Conservation (phyloP, 2,888 invertebrate species). For the Dermolepida albohirtum region DNA sequence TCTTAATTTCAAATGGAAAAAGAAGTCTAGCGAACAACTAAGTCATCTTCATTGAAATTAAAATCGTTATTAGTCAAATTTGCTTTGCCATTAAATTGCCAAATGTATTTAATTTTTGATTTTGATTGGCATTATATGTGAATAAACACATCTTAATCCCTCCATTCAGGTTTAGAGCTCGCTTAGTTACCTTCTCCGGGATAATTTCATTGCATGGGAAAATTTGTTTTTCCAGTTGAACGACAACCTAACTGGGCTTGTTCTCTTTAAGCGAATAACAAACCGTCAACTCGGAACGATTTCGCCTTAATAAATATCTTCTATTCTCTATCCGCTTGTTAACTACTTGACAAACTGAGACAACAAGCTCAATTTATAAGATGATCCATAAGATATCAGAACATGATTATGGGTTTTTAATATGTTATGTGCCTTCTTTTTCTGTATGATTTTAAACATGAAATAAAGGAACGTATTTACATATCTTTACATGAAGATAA, state of each 20-base stretch:
- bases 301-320: too few relatives aligned
- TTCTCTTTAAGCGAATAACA: background rate
- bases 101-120: background rate
- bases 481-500: too few relatives aligned
- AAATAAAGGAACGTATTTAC: too few relatives aligned
- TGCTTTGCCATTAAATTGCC: background rate
- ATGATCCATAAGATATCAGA: background rate
- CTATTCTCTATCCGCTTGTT: too few relatives aligned
- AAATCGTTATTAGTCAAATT: background rate
- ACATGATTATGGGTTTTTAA: too few relatives aligned
- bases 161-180: background rate
- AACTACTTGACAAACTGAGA: background rate
- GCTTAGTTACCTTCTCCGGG: background rate
- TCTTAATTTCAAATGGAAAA: too few relatives aligned
- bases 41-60: too few relatives aligned
- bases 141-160: background rate
- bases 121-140: background rate
- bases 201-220: conserved; percentile 3
- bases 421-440: too few relatives aligned
- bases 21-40: too few relatives aligned
- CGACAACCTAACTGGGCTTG: background rate
- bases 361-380: background rate
- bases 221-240: background rate
- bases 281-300: too few relatives aligned
- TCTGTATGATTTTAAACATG: too few relatives aligned